Evolutionary conservation across 2,113 vertebrate genomes (phyloP).

Genomic region (Perca fluviatilis): DNA sequence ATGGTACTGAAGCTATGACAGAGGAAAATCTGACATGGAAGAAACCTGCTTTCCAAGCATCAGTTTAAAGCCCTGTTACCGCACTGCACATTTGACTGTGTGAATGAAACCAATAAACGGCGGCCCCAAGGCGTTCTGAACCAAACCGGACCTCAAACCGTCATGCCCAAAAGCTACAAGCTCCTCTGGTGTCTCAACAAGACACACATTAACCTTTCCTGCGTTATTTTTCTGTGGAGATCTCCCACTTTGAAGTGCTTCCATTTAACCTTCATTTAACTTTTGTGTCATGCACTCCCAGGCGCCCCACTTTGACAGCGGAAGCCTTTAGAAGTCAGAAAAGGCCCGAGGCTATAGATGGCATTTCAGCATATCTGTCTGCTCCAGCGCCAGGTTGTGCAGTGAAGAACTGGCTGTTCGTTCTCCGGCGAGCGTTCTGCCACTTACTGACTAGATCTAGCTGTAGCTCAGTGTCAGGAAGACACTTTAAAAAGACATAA

Average conservation of each 20-base stretch:
- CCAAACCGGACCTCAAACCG: slow-evolving; percentile 69
- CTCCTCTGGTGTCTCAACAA: slow-evolving; percentile 80
- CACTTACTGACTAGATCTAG: slow-evolving; percentile 28
- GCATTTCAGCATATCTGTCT: slow-evolving; percentile 83
- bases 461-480: slow-evolving; percentile 48
- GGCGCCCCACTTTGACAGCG: slow-evolving; percentile 71
- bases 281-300: slow-evolving; percentile 77
- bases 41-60: slow-evolving; percentile 45
- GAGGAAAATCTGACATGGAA: slow-evolving; percentile 32
- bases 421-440: slow-evolving; percentile 35
- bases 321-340: slow-evolving; percentile 81
- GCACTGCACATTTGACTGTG: slow-evolving; percentile 5
- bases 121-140: slow-evolving; percentile 71
- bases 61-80: slow-evolving; percentile 32
- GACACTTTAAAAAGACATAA: slow-evolving; percentile 43
- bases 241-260: slow-evolving; percentile 82
- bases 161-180: slow-evolving; percentile 79
- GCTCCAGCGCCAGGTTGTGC: slow-evolving; percentile 64
- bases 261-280: slow-evolving; percentile 85
- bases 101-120: slow-evolving; percentile 61
- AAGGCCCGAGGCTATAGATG: slow-evolving; percentile 76
- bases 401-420: slow-evolving; percentile 52
- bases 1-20: slow-evolving; percentile 18
- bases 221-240: slow-evolving; percentile 72
- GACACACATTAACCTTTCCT: slow-evolving; percentile 82